Evolutionary conservation across 1,140 invertebrate species (phyloP).

Genomic region (Drosophila pruinosa): DNA sequence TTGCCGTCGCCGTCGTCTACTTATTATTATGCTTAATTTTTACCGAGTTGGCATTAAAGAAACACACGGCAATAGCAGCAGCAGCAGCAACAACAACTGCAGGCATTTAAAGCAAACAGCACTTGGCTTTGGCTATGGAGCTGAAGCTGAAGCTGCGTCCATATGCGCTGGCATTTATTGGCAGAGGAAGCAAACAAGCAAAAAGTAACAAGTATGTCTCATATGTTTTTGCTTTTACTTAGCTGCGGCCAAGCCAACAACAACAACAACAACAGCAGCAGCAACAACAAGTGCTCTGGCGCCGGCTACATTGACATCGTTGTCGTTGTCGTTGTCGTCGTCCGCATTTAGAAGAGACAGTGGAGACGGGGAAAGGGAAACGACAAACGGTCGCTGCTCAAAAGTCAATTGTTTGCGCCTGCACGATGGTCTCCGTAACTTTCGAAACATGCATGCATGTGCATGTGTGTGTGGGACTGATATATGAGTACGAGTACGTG

Average conservation of each 20-base stretch:
- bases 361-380: slow-evolving; percentile 13
- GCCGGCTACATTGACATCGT: slow-evolving; percentile 39
- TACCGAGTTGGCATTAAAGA: slow-evolving; percentile 25
- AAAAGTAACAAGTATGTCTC: slow-evolving; percentile 72
- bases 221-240: slow-evolving; percentile 77
- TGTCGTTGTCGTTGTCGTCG: neutral
- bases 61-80: slow-evolving; percentile 31
- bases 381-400: slow-evolving; percentile 41
- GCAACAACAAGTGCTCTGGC: slow-evolving; percentile 31
- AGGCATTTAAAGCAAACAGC: slow-evolving; percentile 58
- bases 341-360: neutral
- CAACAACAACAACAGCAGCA: slow-evolving; percentile 41
- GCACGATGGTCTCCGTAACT: slow-evolving; percentile 66
- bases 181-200: slow-evolving; percentile 55
- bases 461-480: slow-evolving; percentile 28
- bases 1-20: slow-evolving; percentile 45
- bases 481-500: slow-evolving; percentile 49
- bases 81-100: slow-evolving; percentile 30
- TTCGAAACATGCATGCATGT: slow-evolving; percentile 29
- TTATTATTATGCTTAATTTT: slow-evolving; percentile 78
- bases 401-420: slow-evolving; percentile 76
- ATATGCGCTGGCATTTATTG: slow-evolving; percentile 59
- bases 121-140: slow-evolving; percentile 2
- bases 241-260: slow-evolving; percentile 49
- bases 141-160: slow-evolving; percentile 36